Conservation (phyloP, 2,797 vertebrate species). For the Coregonus sp. region DNA sequence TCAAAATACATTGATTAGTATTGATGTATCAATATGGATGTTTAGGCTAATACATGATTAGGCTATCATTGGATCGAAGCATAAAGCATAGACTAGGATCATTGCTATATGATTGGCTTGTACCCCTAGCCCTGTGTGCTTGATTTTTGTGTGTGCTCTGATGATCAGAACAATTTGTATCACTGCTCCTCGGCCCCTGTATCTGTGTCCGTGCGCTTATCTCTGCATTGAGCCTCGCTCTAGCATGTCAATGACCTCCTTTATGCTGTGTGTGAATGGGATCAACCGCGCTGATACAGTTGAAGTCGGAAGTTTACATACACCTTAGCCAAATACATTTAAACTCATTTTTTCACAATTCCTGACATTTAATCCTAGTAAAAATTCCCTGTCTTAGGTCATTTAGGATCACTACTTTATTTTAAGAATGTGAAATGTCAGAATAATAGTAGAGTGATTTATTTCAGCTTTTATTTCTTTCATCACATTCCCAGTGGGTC, state of each 20-base stretch:
- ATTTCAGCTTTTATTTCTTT: no score
- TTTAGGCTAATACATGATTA: background rate
- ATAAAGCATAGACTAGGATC: no score
- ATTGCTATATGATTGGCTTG: no score
- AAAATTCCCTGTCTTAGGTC: no score
- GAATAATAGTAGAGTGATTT: no score
- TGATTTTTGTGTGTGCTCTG: background rate
- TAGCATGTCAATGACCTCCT: conserved; percentile 27
- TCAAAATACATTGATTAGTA: background rate
- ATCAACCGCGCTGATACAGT: background rate
- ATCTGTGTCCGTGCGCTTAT: conserved; percentile 19
- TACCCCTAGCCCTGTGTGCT: background rate
- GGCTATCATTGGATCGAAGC: background rate
- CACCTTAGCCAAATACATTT: no score
- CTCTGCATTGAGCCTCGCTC: conserved; percentile 37
- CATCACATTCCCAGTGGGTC: no score
- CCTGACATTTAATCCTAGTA: no score
- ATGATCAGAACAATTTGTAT: conserved; percentile 29
- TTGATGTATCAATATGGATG: background rate
- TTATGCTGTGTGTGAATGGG: conserved; percentile 14
- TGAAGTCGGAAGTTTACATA: no score
- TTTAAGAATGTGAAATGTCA: no score
- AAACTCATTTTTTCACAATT: no score
- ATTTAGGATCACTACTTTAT: no score
- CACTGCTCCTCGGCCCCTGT: conserved; percentile 35